Evolutionary conservation across 2,888 invertebrate genomes (phyloP), one percentile per base, ranked within the genome.

Genomic region (Yponomeuta sedellus): DNA sequence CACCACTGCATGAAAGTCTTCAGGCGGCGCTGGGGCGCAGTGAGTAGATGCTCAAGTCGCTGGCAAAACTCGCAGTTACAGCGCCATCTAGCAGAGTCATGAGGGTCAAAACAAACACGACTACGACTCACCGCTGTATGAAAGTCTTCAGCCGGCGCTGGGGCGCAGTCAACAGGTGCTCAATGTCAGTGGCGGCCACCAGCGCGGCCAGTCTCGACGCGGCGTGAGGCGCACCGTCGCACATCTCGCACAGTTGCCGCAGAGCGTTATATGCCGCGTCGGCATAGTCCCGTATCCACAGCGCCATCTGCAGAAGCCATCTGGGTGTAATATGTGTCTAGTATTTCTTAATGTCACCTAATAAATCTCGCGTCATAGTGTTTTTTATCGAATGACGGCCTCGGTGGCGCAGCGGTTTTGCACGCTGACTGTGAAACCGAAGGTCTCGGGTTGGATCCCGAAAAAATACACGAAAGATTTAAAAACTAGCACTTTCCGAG

Each of bases 261-360:
- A 86, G 68, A 28, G 83, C 81, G 68, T 69, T 77, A 68, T 77
- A 73, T 28, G 85, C 83, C 40, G 89, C 75, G 69, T 88, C 88
- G 12, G 75, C 70, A 75, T 80, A 86, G 75, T 88, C 86, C 64
- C 89, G 88, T 34, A 75, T 69, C 83, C 85, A 86, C 4, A 87
- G 64, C 62, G 85, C 75, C 72, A 90, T 69, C 90, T 90, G 67
- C 2, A 52, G 34, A 56, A 16, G 3, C 20, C 44, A 52, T 16
- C 12, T 44, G 44, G 12, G 44, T 12, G 44, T 25, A 25, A 5
- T 25, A 25, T 25, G 25, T 25, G 5, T 25, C 0, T 25, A 4
- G 3, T 25, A 25, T 5, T 2, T 25, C 25, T 25, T 25, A n/a
- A n/a, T n/a, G n/a, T n/a, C n/a, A n/a, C n/a, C n/a, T n/a, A n/a